phyloP scores from a whole-genome alignment of 2,888 invertebrate genomes.

The Melanchra persicariae region DNA sequence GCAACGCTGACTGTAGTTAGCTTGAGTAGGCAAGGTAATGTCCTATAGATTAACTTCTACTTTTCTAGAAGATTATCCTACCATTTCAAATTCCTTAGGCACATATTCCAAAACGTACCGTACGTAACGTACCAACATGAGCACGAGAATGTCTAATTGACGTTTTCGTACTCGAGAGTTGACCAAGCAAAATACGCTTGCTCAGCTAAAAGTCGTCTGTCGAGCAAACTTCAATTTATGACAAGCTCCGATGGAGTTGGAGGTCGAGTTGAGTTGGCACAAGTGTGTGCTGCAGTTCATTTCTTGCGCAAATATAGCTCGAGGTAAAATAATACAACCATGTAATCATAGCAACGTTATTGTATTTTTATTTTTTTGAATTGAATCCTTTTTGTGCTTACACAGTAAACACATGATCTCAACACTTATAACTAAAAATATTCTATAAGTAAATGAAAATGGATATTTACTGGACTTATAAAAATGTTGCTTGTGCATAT shows the following conservation, averaged over 20 bases:
- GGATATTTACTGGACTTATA: slow-evolving; percentile 83
- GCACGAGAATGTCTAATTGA: no score
- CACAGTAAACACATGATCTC: slow-evolving; percentile 93
- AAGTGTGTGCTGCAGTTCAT: slow-evolving; percentile 7
- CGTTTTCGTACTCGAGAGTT: no score
- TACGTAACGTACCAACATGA: no score
- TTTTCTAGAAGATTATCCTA: neutral
- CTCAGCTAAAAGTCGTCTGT: no score
- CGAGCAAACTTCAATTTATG: no score
- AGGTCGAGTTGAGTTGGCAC: no score
- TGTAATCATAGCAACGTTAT: slow-evolving; percentile 93
- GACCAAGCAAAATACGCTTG: no score
- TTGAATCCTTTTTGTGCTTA: slow-evolving; percentile 93
- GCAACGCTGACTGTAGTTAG: neutral
- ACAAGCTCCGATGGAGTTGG: no score
- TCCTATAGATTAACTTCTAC: neutral
- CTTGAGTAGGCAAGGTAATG: no score
- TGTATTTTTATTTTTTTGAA: slow-evolving; percentile 92
- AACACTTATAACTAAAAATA: slow-evolving; percentile 93
- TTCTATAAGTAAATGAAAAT: slow-evolving; percentile 90
- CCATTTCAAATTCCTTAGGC: neutral
- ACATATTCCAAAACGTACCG: no score
- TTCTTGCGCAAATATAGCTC: slow-evolving; percentile 10
- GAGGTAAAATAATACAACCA: slow-evolving; percentile 80
- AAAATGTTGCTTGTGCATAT: slow-evolving; percentile 88